Evolutionary conservation across 2,888 invertebrate genomes (phyloP), one percentile per base, ranked within the genome.

Genomic region (Ochropacha duplaris): DNA sequence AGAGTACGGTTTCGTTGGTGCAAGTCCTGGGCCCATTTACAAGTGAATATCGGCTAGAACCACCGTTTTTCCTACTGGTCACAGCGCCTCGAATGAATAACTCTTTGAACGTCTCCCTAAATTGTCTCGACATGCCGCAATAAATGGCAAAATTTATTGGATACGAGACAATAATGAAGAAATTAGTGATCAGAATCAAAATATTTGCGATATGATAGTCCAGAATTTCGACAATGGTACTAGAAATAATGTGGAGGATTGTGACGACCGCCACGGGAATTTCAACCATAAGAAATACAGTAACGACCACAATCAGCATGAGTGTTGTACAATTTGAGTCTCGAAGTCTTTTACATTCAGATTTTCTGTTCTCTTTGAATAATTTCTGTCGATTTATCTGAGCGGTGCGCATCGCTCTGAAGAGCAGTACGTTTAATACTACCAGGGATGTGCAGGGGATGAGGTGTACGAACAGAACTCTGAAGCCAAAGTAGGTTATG

Each of bases 111-210:
- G 98, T 98, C 83, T 98, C 98, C 55, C 99, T 94, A 86, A 99
- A 99, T 83, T 97, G 98, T 34, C 97, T 93, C 34, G 97, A 98
- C 99, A 99, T 99, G 22, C 98, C 98, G 83, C 98, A 98, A 80
- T 99, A 99, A 67, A 98, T 98, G 61, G 98, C 98, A 78, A 99
- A 98, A 85, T 98, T 98, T 59, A 98, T 96, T 12, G 98, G 98
- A 87, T 98, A 98, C 52, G 97, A 97, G 44, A 98, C 94, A 59
- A 98, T 96, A 61, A 99, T 97, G 83, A 97, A 96, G 89, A 98
- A 98, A 90, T 98, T 98, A 12, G 97, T 97, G 78, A 97, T 95
- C 62, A 96, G 84, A 58, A 97, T 96, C 63, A 97, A 93, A 22
- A 96, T 94, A 79, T 96, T 96, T 16, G 96, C 96, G 55, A 96